phyloP scores from a whole-genome alignment of 2,797 vertebrate genomes.

The Scleropages formosus region DNA sequence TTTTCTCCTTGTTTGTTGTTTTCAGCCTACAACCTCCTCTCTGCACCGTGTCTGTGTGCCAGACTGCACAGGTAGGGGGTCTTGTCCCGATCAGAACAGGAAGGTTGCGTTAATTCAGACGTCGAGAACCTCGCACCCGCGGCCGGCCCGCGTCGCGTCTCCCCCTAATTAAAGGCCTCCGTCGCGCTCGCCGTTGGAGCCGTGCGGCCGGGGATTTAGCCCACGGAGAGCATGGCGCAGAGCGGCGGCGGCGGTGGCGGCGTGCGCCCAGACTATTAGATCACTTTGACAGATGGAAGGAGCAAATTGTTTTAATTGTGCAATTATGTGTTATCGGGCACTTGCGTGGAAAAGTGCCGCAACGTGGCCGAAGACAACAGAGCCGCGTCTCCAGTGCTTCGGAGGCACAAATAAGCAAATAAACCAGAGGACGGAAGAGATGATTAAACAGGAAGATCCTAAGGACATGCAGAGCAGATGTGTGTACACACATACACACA shows the following conservation, averaged over 20 bases:
- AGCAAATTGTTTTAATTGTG: conserved; percentile 73
- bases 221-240: conserved; percentile 13
- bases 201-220: conserved; percentile 33
- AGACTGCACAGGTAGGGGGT: too few species aligned
- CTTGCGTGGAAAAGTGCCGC: conserved; percentile 60
- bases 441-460: conserved; percentile 65
- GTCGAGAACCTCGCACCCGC: too few species aligned
- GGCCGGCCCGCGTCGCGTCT: background rate
- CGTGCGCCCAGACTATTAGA: conserved; percentile 61
- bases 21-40: too few species aligned
- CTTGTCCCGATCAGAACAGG: too few species aligned
- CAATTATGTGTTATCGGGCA: conserved; percentile 65
- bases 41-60: too few species aligned
- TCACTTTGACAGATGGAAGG: conserved; percentile 65
- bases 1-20: too few species aligned
- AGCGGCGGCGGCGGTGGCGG: conserved; percentile 54
- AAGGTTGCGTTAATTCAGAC: too few species aligned
- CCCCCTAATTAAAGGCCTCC: conserved; percentile 30
- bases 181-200: conserved; percentile 41
- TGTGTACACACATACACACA: conserved; percentile 50
- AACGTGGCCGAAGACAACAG: conserved; percentile 56
- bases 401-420: conserved; percentile 9
- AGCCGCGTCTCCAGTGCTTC: conserved; percentile 50
- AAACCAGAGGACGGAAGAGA: conserved; percentile 28
- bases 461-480: conserved; percentile 46